phyloP scores from a whole-genome alignment of 2,888 invertebrate genomes.

The Balanococcus diminutus region DNA sequence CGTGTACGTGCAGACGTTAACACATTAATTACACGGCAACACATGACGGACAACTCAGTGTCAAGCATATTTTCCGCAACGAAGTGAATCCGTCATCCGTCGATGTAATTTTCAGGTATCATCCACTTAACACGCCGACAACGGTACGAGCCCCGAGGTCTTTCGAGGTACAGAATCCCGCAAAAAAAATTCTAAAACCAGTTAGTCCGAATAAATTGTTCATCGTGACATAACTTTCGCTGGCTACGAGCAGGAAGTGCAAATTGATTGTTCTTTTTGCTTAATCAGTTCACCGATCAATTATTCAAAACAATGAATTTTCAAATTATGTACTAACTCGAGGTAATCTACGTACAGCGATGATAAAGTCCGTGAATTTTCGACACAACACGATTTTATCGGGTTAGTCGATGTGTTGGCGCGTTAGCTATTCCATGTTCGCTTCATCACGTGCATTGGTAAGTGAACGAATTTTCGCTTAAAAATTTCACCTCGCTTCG shows the following conservation, averaged over 20 bases:
- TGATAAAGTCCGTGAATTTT: not conserved
- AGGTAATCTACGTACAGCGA: not conserved
- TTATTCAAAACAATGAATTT: not conserved
- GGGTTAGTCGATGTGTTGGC: not conserved
- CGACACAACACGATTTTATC: not conserved
- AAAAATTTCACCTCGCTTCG: not conserved
- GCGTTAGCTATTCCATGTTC: not conserved
- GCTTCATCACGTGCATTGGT: not conserved
- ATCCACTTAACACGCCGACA: not conserved
- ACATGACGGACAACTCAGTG: conserved; percentile 17
- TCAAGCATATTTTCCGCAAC: conserved; percentile 15
- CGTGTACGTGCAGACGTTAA: not conserved
- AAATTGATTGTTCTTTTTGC: conserved; percentile 17
- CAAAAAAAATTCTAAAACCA: too few relatives aligned
- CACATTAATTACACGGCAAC: conserved; percentile 17
- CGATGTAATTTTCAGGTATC: conserved; percentile 15
- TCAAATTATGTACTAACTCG: not conserved
- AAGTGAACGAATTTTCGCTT: not conserved
- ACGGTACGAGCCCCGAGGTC: not conserved
- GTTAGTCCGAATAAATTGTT: too few relatives aligned
- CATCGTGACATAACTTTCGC: not conserved
- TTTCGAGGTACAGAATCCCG: too few relatives aligned
- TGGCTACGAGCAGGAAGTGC: not conserved
- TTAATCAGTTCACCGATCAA: conserved; percentile 2
- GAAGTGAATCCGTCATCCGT: not conserved